Base-by-base conservation (phyloP, 2,888 invertebrate genomes). In the Drosophila acutilabella region DNA sequence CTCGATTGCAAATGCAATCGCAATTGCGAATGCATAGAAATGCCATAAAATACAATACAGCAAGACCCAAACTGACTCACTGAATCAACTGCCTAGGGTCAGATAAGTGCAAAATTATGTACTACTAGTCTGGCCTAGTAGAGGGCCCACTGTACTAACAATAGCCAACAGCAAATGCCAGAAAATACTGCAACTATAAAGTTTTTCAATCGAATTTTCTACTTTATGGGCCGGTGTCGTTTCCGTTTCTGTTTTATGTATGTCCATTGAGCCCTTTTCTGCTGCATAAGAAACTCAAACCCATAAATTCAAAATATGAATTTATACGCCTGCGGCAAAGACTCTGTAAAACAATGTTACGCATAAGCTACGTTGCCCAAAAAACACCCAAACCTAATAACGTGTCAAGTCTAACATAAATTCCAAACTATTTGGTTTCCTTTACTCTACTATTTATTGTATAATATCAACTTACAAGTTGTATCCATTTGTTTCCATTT, bases 41-140 rank as follows among this genome's bases (percentile, higher is more conserved):
- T 68, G 66, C 69, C 75, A 78, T 78, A 74, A 80, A 80, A 77
- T 26, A 79, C 67, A 72, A 74, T 69, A 65, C 30, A 30, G 53
- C 68, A 66, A 66, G 67, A 57, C 42, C 64, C 51, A 67, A 79
- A 65, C 68, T 54, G 59, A 67, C 41, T 45, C 60, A 51, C 33
- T 38, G 50, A 14, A 62, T 30, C 44, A 52, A 53, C 58, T 67
- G 80, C 66, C 71, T 53, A 74, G 78, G 83, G 72, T 82, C 83
- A 83, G 83, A 85, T 83, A 83, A 83, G 81, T 83, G 86, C 83
- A 80, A 74, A 86, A 80, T 83, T 70, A 83, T 83, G 86, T 83
- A 68, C 57, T 59, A 54, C 57, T 59, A 54, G 52, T 47, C 68
- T 52, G 52, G 44, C 51, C 51, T 36, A 13, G 36, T 3, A 13